phyloP scores from a whole-genome alignment of 2,888 invertebrate genomes.

The Trichogramma evanescens region DNA sequence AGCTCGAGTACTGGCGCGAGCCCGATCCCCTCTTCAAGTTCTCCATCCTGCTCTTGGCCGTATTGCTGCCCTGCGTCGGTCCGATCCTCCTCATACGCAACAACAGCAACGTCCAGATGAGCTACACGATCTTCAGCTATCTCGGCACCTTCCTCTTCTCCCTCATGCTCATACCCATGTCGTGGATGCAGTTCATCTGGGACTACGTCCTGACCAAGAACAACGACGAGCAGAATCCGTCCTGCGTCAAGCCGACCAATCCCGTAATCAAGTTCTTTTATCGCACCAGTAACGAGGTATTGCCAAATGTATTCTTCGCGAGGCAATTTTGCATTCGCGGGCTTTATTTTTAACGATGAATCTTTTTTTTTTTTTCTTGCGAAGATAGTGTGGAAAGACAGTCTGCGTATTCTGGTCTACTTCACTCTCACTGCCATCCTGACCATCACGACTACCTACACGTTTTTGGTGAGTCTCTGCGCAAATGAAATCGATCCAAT shows the following conservation, averaged over 20 bases:
- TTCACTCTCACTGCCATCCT: slow-evolving; percentile 60
- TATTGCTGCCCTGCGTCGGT: slow-evolving; percentile 54
- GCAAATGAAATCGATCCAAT: not conserved
- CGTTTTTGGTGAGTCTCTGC: slow-evolving; percentile 48
- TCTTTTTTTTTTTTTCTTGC: not conserved
- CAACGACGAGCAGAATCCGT: slow-evolving; percentile 47
- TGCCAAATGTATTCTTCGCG: slow-evolving; percentile 11
- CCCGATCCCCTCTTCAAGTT: slow-evolving; percentile 82
- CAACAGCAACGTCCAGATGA: slow-evolving; percentile 37
- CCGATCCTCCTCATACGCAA: slow-evolving; percentile 57
- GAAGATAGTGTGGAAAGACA: slow-evolving; percentile 56
- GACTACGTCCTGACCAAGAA: slow-evolving; percentile 49
- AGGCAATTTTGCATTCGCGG: not conserved
- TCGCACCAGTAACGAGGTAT: slow-evolving; percentile 46
- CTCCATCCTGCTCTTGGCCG: slow-evolving; percentile 59
- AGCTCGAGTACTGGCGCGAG: slow-evolving; percentile 65
- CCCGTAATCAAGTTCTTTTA: slow-evolving; percentile 54
- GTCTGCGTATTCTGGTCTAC: slow-evolving; percentile 60
- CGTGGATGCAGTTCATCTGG: slow-evolving; percentile 74
- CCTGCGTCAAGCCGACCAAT: slow-evolving; percentile 54
- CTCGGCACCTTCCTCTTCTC: slow-evolving; percentile 50
- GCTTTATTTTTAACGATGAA: not conserved
- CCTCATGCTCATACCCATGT: slow-evolving; percentile 57
- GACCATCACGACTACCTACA: slow-evolving; percentile 59
- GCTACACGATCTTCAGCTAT: slow-evolving; percentile 46